These are phyloP conservation scores for Glyptemys insculpta DNA, from an alignment of 2,797 vertebrate genomes.

Conservation along the genomic window DNA sequence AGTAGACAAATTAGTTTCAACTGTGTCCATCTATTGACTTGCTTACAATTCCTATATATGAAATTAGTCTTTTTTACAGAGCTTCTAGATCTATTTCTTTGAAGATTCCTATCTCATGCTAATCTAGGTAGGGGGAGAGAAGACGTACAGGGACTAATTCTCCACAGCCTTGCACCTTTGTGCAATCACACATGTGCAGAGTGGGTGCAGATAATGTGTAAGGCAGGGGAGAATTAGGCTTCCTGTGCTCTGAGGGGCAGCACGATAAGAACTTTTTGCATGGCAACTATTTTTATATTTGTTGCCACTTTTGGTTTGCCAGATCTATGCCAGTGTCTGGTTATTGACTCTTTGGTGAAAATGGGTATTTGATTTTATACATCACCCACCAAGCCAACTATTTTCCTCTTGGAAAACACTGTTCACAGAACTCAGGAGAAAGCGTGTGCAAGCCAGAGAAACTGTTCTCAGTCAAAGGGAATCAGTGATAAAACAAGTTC, in stretches of 20 bases:
- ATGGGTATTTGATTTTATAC: background rate
- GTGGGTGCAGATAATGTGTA: background rate
- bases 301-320: background rate
- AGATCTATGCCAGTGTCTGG: background rate
- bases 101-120: background rate
- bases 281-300: background rate
- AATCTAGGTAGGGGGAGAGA: background rate
- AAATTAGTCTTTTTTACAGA: background rate
- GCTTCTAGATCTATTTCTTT: background rate
- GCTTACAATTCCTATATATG: background rate
- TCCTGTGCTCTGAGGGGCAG: background rate
- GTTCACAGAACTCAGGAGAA: background rate
- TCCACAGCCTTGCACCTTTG: background rate
- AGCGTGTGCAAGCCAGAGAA: background rate
- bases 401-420: background rate
- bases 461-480: rapidly evolving
- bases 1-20: conserved; percentile 21
- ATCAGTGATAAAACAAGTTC: background rate
- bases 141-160: background rate
- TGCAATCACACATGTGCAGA: background rate
- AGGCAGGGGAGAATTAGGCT: background rate
- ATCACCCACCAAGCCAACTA: background rate
- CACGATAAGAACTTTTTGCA: background rate
- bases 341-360: background rate
- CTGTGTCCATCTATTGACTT: conserved; percentile 14